Evolutionary conservation across 64 coral and sea anemone genomes (phyloP), one percentile per base, ranked within the genome.

Genomic region (Cladopsammia gracilis): DNA sequence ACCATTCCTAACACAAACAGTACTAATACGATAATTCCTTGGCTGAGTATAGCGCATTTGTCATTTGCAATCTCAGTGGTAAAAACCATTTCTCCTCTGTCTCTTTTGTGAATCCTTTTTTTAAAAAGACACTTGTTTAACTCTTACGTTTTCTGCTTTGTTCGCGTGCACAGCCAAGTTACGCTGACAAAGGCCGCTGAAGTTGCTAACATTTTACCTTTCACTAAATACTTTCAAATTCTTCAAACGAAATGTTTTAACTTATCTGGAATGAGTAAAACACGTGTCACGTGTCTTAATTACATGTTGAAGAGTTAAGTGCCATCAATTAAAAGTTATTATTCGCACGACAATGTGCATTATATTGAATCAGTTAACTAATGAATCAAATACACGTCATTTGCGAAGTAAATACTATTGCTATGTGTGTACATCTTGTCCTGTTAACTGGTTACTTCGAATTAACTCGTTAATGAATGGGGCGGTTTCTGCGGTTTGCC

Each of bases 41-140:
- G 80, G 46, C 61, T 50, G 61, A 84, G 60, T n/a, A 84, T 84
- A 44, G 80, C 61, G 49, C 18, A 66, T 84, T 84, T 84, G 46
- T 68, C 80, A 25, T 82, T 64, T 20, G 42, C 80, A 19, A 84
- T 48, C 67, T 84, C 80, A 50, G 42, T 50, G 7, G 19, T 60
- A n/a, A 84, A 84, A 48, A 67, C 62, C 44, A 68, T 64, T 51
- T 66, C 61, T 5, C 18, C 16, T 62, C 6, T 47, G 1, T 20
- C 5, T 6, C 8, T 16, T 56, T 6, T 34, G 5, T 5, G 11
- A 61, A 16, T 20, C 23, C 53, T 12, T 56, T 56, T 26, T 34
- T 43, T 6, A 60, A 43, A 8, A 5, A 18, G 19, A 10, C n/a
- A 4, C 22, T 60, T 59, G 24, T 22, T 16, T 5, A 23, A 34